Evolutionary conservation across 2,888 invertebrate genomes (phyloP).

Genomic region (Ditylenchus weischeri): DNA sequence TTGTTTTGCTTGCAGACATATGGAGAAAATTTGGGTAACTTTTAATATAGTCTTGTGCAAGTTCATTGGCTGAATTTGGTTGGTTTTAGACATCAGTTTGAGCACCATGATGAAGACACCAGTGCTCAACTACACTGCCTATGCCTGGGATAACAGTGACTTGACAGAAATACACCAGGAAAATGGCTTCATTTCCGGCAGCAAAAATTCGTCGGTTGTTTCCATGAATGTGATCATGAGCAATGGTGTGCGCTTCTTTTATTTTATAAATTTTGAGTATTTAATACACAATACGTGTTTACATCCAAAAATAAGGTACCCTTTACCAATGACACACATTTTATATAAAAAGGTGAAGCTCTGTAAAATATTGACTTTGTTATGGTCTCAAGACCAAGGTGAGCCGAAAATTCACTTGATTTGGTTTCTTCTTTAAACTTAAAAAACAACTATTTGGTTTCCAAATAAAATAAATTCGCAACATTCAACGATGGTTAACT

Average conservation of each 20-base stretch:
- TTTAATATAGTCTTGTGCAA: too few relatives aligned
- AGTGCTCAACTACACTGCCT: conserved; percentile 38
- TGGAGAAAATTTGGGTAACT: conserved; percentile 55
- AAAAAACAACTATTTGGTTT: too few relatives aligned
- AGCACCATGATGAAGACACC: conserved; percentile 19
- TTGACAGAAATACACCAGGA: conserved; percentile 56
- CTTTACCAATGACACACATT: background rate
- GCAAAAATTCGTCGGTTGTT: conserved; percentile 40
- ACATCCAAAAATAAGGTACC: conserved; percentile 10
- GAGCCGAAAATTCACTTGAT: too few relatives aligned
- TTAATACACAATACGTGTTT: background rate
- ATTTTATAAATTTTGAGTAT: background rate
- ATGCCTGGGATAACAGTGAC: conserved; percentile 58
- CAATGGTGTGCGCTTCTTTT: conserved; percentile 41
- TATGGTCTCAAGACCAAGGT: too few relatives aligned
- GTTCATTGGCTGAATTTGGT: background rate
- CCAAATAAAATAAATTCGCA: too few relatives aligned
- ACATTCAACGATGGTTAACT: too few relatives aligned
- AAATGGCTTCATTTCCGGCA: conserved; percentile 53
- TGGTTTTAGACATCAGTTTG: background rate
- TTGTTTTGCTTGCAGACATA: conserved; percentile 41
- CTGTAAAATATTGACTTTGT: too few relatives aligned
- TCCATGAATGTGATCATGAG: conserved; percentile 56
- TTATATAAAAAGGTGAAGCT: too few relatives aligned
- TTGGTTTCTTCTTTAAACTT: too few relatives aligned